These are phyloP conservation scores for Serrognathus titanus DNA, from an alignment of 2,888 invertebrate species.

Conservation along the genomic window DNA sequence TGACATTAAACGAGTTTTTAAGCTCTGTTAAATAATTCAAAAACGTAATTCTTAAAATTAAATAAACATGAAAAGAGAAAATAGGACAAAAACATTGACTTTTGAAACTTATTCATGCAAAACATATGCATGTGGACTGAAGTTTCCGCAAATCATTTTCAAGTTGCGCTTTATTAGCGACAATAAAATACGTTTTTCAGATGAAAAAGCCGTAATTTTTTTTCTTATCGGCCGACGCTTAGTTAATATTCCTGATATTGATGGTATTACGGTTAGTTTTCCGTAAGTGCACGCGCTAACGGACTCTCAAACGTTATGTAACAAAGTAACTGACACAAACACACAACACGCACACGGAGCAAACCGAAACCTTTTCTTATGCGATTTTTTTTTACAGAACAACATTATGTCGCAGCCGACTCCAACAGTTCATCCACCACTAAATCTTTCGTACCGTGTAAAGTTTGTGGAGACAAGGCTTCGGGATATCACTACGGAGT, in stretches of 20 bases:
- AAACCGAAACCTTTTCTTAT: not conserved
- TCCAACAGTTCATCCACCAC: slow-evolving; percentile 73
- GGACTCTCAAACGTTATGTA: slow-evolving; percentile 13
- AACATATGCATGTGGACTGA: too few species aligned
- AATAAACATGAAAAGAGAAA: too few species aligned
- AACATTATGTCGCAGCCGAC: slow-evolving; percentile 73
- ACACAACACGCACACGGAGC: not conserved
- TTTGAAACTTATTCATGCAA: too few species aligned
- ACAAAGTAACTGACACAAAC: not conserved
- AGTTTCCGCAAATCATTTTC: too few species aligned
- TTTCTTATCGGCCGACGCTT: slow-evolving; percentile 1
- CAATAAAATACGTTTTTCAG: too few species aligned
- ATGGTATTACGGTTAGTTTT: slow-evolving; percentile 35
- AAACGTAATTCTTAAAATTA: too few species aligned
- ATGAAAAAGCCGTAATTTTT: not conserved
- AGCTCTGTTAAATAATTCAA: too few species aligned
- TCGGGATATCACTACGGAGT: slow-evolving; percentile 98
- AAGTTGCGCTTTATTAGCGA: too few species aligned
- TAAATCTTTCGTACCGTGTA: slow-evolving; percentile 89
- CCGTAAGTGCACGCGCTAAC: slow-evolving; percentile 29
- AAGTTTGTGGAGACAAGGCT: slow-evolving; percentile 95
- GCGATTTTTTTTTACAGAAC: slow-evolving; percentile 55
- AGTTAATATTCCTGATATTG: slow-evolving; percentile 24
- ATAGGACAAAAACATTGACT: too few species aligned
- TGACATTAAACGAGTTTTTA: too few species aligned